Percentiles rank a stretch among this genome's conserved stretches.
These are phyloP conservation scores for Rallus limicola DNA, from an alignment of 2,113 vertebrate species.

Conservation along the genomic window DNA sequence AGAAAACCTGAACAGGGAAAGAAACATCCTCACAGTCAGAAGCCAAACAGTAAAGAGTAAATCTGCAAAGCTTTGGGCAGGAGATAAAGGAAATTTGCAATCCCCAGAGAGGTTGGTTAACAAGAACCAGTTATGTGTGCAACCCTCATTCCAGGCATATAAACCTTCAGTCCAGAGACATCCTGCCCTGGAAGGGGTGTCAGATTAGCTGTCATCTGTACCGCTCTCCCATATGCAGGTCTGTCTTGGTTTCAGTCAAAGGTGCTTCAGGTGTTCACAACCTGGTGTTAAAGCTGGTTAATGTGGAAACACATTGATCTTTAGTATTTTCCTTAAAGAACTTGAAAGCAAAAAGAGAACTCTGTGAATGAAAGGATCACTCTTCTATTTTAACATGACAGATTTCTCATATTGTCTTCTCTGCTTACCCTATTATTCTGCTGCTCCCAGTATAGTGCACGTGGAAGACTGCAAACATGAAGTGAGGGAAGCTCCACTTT, in stretches of 20 bases:
- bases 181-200: no score
- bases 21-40: not conserved
- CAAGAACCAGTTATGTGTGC: not conserved
- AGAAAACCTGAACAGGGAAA: not conserved
- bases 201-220: not conserved
- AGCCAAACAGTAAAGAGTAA: not conserved
- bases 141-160: not conserved
- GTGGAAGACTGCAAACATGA: not conserved
- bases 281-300: not conserved
- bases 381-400: not conserved
- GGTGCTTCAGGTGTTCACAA: not conserved
- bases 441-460: not conserved
- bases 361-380: not conserved
- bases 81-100: not conserved
- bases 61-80: not conserved
- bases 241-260: no score
- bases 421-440: not conserved
- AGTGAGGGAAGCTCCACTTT: not conserved
- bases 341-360: not conserved
- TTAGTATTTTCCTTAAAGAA: not conserved
- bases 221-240: not conserved
- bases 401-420: not conserved
- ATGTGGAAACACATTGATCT: conserved; percentile 1
- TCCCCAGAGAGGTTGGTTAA: not conserved
- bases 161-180: not conserved